Evolutionary conservation across 2,113 vertebrate species (phyloP).

Genomic region (Scytalopus superciliaris): DNA sequence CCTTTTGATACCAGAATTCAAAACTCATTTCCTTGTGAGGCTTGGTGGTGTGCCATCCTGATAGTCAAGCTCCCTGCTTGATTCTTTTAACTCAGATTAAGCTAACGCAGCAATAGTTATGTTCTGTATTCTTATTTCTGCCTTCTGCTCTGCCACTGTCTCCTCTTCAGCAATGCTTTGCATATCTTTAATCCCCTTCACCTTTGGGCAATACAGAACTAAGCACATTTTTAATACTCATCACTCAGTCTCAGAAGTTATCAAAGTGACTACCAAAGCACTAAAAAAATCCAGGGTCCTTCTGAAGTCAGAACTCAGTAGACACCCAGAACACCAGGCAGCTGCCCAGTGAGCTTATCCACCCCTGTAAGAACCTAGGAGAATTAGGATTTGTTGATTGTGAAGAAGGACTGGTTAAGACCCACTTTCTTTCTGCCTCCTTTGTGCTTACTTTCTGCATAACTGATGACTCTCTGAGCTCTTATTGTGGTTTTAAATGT

Average conservation of each 20-base stretch:
- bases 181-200: neutral
- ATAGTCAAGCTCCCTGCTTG: neutral
- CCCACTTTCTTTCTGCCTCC: neutral
- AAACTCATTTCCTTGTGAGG: neutral
- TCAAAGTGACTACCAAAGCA: neutral
- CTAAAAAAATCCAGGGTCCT: neutral
- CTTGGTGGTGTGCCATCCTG: neutral
- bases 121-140: neutral
- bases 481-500: neutral
- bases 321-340: neutral
- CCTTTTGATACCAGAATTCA: neutral
- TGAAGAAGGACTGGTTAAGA: no score
- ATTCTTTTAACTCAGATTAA: neutral
- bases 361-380: accelerated
- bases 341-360: neutral
- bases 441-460: accelerated
- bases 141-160: neutral
- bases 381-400: neutral
- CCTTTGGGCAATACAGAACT: neutral
- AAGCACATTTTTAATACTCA: neutral
- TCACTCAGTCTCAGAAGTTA: neutral
- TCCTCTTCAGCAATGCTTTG: neutral
- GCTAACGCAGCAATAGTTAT: neutral
- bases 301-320: neutral
- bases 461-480: neutral